Percentiles rank a stretch among this genome's conserved stretches.
phyloP scores from a whole-genome alignment of 2,797 vertebrate genomes.

The Sebastes nivosus region DNA sequence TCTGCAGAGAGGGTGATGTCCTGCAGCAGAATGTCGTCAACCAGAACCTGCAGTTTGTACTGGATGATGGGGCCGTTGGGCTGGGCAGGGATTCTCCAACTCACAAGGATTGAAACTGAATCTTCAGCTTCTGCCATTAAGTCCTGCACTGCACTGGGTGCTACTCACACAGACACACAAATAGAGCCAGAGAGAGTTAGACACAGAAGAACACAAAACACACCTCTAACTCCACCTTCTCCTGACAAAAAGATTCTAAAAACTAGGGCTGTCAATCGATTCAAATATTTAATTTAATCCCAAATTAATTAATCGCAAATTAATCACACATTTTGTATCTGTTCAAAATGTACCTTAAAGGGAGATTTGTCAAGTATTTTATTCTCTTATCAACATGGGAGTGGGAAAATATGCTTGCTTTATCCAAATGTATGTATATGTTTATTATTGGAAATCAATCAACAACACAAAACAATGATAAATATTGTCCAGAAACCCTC shows the following conservation, averaged over 20 bases:
- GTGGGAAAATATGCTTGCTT: too few species aligned
- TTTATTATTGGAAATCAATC: too few species aligned
- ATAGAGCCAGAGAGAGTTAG: neutral
- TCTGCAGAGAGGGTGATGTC: slow-evolving; percentile 87
- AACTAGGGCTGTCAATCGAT: too few species aligned
- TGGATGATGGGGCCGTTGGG: slow-evolving; percentile 92
- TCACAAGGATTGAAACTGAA: slow-evolving; percentile 88
- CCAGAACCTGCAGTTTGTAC: slow-evolving; percentile 88
- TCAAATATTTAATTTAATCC: too few species aligned
- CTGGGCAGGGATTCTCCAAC: slow-evolving; percentile 89
- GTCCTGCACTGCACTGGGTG: slow-evolving; percentile 88
- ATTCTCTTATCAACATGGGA: too few species aligned
- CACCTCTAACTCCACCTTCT: neutral
- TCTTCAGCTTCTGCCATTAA: slow-evolving; percentile 86
- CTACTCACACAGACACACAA: slow-evolving; percentile 68
- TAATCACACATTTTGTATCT: too few species aligned
- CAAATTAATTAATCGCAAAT: too few species aligned
- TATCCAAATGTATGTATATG: too few species aligned
- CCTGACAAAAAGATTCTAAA: neutral
- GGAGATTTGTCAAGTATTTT: too few species aligned
- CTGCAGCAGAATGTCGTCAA: slow-evolving; percentile 80
- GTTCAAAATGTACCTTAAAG: too few species aligned
- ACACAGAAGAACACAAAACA: neutral
- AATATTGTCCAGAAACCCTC: too few species aligned
- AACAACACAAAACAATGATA: too few species aligned